Evolutionary conservation across 1,140 invertebrate species (phyloP).

Genomic region (Bombus sibiricus): DNA sequence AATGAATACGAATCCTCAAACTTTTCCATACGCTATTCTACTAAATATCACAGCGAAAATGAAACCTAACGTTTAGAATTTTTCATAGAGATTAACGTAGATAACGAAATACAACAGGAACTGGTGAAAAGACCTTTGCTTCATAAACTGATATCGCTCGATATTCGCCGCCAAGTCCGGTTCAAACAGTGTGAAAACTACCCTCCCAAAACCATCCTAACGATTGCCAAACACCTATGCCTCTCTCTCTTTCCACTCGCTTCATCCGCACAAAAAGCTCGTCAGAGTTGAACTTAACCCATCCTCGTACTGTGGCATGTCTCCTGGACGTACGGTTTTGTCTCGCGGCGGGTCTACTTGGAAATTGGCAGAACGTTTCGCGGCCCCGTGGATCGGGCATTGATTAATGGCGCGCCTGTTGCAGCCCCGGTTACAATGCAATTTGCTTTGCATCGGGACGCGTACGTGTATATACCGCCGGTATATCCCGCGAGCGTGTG

Average conservation of each 20-base stretch:
- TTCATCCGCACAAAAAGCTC: neutral
- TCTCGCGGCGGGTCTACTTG: conserved; percentile 57
- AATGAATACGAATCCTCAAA: too few relatives aligned
- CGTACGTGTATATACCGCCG: neutral
- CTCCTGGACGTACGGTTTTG: conserved; percentile 18
- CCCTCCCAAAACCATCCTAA: neutral
- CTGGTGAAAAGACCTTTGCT: too few relatives aligned
- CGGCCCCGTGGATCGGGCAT: conserved; percentile 77
- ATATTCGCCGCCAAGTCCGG: too few relatives aligned
- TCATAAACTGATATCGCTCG: too few relatives aligned
- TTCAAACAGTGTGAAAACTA: neutral
- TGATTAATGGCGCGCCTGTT: conserved; percentile 83
- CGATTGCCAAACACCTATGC: neutral
- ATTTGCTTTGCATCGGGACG: conserved; percentile 76
- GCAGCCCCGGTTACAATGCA: conserved; percentile 82
- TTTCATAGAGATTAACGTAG: neutral
- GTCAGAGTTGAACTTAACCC: neutral
- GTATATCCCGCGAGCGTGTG: conserved; percentile 35
- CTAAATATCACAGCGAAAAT: neutral
- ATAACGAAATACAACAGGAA: too few relatives aligned
- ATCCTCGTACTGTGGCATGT: neutral
- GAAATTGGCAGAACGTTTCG: conserved; percentile 79
- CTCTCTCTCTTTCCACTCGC: too few relatives aligned
- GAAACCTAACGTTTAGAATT: neutral
- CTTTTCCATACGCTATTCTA: neutral